These are phyloP conservation scores for Bradysia coprophila DNA, from an alignment of 1,140 invertebrate genomes.

Conservation along the genomic window DNA sequence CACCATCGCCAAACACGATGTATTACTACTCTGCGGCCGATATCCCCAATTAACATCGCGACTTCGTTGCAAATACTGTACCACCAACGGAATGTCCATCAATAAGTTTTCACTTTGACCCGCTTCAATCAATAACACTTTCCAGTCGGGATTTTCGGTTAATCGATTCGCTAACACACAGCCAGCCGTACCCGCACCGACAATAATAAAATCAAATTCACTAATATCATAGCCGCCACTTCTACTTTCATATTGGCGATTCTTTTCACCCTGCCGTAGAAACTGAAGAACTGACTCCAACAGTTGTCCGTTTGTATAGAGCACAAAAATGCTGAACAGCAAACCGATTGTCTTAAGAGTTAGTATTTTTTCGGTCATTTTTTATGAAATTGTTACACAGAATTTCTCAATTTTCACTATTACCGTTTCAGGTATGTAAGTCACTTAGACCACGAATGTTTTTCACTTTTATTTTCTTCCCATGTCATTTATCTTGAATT, in stretches of 20 bases:
- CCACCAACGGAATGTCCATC: constrained; percentile 47
- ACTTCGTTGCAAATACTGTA: constrained; percentile 37
- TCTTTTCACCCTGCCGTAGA: constrained; percentile 10
- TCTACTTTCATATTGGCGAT: constrained; percentile 13
- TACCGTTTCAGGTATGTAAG: no score
- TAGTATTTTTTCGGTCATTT: no score
- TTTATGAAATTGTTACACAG: no score
- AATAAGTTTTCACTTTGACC: constrained; percentile 34
- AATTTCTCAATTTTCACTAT: no score
- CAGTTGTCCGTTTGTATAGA: neutral
- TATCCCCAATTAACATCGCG: constrained; percentile 47
- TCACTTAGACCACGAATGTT: no score
- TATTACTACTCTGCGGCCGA: constrained; percentile 35
- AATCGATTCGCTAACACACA: constrained; percentile 44
- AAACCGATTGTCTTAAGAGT: no score
- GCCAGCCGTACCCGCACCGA: constrained; percentile 57
- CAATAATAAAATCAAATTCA: constrained; percentile 40
- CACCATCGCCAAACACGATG: constrained; percentile 24
- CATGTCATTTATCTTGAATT: no score
- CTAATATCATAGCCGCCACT: constrained; percentile 18
- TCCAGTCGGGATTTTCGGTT: constrained; percentile 35
- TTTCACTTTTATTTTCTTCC: no score
- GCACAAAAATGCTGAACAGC: no score
- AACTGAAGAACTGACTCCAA: constrained; percentile 11
- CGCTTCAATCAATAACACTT: constrained; percentile 48